Percentiles rank a stretch among this genome's conserved stretches.
phyloP scores from a whole-genome alignment of 2,113 vertebrate species.

The Cephalophus harveyi region DNA sequence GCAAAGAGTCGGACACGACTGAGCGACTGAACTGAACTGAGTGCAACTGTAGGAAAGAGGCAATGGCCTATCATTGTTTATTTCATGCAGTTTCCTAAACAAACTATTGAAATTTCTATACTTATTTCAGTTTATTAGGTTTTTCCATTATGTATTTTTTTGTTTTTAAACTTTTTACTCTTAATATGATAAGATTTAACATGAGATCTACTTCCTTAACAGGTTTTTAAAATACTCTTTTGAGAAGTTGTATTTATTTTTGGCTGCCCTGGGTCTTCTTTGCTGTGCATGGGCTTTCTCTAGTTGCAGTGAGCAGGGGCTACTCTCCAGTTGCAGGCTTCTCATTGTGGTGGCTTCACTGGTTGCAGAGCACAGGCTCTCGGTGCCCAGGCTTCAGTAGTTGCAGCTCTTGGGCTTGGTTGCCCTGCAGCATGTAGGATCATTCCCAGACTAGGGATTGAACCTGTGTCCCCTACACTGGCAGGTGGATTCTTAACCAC shows the following conservation, averaged over 20 bases:
- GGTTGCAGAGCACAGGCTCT: not conserved
- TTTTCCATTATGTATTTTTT: not conserved
- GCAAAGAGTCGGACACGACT: too few relatives aligned
- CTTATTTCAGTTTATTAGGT: not conserved
- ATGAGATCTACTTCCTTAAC: not conserved
- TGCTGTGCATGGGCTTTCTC: not conserved
- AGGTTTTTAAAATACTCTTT: not conserved
- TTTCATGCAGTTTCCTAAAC: not conserved
- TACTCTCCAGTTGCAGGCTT: accelerated
- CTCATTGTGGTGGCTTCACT: not conserved
- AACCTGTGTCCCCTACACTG: too few relatives aligned
- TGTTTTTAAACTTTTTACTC: not conserved
- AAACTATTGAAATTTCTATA: not conserved
- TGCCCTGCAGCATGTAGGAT: not conserved
- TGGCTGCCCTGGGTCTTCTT: not conserved
- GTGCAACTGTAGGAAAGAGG: not conserved
- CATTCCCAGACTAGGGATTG: not conserved
- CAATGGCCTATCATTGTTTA: not conserved
- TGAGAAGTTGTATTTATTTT: not conserved
- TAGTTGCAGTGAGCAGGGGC: not conserved
- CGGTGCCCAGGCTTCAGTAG: not conserved
- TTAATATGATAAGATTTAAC: not conserved
- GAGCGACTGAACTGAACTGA: too few relatives aligned
- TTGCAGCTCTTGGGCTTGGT: not conserved
- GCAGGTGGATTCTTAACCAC: too few relatives aligned